These are phyloP conservation scores for Hydrocynus forskahlii DNA, from an alignment of 2,797 vertebrate species.

Conservation along the genomic window DNA sequence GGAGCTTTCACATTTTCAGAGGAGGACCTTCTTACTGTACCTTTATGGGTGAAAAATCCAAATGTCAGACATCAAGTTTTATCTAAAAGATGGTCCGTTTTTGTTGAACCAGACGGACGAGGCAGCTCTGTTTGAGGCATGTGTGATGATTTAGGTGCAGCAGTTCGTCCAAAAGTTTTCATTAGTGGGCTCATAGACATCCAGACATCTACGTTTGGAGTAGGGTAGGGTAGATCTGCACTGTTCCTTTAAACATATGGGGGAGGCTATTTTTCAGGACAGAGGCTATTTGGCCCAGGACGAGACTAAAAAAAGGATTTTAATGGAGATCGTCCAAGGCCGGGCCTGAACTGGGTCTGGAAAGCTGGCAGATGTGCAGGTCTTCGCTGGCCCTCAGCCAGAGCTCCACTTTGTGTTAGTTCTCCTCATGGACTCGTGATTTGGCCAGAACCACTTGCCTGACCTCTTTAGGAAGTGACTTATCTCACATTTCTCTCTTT, in stretches of 20 bases:
- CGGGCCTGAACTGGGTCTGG: constrained; percentile 2
- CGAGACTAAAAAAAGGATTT: neutral
- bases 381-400: neutral
- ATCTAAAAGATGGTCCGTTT: no score
- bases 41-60: no score
- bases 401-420: neutral
- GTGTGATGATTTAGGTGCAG: no score
- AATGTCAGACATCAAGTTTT: no score
- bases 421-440: neutral
- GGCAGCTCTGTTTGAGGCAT: no score
- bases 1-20: neutral
- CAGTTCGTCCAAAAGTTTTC: no score
- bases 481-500: neutral
- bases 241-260: neutral
- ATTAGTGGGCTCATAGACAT: no score
- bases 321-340: neutral
- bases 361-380: neutral
- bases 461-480: neutral
- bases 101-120: no score
- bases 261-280: neutral
- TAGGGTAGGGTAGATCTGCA: no score
- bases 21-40: neutral
- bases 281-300: neutral
- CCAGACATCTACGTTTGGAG: neutral
- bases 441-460: neutral